phyloP scores from a whole-genome alignment of 23 tunicate species.

The Aplidium turbinatum region DNA sequence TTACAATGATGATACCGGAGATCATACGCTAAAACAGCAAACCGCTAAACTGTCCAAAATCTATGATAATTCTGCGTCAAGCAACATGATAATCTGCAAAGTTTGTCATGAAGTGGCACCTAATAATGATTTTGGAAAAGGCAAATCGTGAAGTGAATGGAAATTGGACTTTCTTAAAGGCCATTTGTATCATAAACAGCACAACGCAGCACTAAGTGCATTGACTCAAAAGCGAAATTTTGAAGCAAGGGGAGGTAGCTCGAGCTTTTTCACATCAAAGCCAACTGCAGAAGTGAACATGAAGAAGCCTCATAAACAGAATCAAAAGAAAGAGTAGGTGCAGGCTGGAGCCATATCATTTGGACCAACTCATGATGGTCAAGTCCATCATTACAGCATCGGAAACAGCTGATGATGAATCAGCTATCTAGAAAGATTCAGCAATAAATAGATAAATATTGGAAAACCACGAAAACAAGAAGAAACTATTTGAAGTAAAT shows the following conservation, averaged over 20 bases:
- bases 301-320: slow-evolving; percentile 6
- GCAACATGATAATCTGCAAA: slow-evolving; percentile 33
- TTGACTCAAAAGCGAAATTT: slow-evolving; percentile 39
- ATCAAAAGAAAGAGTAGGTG: slow-evolving; percentile 16
- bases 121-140: slow-evolving; percentile 45
- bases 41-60: slow-evolving; percentile 39
- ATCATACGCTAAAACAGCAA: slow-evolving; percentile 13
- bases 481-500: no score
- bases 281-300: slow-evolving; percentile 39
- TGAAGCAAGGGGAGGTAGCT: slow-evolving; percentile 34
- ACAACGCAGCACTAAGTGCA: slow-evolving; percentile 35
- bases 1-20: slow-evolving; percentile 19
- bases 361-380: no score
- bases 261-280: slow-evolving; percentile 29
- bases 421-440: no score
- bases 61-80: slow-evolving; percentile 34
- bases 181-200: slow-evolving; percentile 47
- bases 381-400: no score
- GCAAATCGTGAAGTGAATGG: slow-evolving; percentile 44
- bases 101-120: slow-evolving; percentile 47
- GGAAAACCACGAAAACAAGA: no score
- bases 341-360: no score
- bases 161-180: slow-evolving; percentile 39
- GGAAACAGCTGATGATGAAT: no score
- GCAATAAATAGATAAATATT: no score